Conservation (phyloP, 2,797 vertebrate genomes). For the Smutsia temminckii region DNA sequence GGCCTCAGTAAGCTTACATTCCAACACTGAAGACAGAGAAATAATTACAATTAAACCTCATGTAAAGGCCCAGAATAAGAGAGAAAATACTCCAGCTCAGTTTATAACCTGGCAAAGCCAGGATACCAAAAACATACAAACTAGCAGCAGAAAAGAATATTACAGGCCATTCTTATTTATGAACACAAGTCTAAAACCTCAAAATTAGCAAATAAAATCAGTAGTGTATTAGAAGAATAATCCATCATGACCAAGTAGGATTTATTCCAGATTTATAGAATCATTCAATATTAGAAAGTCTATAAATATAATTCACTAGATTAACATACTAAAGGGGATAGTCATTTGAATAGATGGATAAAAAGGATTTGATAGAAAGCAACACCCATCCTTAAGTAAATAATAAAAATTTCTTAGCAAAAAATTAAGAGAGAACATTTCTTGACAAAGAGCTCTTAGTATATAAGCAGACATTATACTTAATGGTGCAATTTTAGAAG, state of each 20-base stretch:
- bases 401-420: background rate
- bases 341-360: background rate
- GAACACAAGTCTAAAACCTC: background rate
- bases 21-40: background rate
- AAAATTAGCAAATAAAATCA: slow-evolving; percentile 1
- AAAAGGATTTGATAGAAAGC: slow-evolving; percentile 18
- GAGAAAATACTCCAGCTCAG: background rate
- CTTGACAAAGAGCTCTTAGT: background rate
- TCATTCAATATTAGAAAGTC: slow-evolving; percentile 23
- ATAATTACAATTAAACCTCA: background rate
- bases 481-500: background rate
- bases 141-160: background rate
- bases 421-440: too few relatives aligned
- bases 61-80: background rate
- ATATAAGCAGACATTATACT: background rate
- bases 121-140: background rate
- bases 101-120: background rate
- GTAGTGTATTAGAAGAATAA: background rate
- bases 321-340: background rate
- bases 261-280: slow-evolving; percentile 1
- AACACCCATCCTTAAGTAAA: background rate
- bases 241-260: background rate
- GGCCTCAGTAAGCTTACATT: background rate
- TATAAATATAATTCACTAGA: background rate
- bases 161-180: background rate